Base-by-base conservation (phyloP, 2,888 invertebrate species). In the Caenorhabditis wallacei region DNA sequence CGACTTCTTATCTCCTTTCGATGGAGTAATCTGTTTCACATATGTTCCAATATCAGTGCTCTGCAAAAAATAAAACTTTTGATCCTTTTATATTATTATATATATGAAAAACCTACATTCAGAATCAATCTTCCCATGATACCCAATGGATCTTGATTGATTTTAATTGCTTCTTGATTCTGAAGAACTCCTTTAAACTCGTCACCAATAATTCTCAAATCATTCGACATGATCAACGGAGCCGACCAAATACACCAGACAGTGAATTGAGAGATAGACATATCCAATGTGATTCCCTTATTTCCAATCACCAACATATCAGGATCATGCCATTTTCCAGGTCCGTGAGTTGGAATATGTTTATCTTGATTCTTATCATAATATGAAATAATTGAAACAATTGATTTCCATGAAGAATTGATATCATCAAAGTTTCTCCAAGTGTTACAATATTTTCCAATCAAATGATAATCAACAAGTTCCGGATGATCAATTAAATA, bases 401-500 rank as follows among this genome's bases (percentile, higher is more conserved):
- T 92, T 5, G 90, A 90, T 74, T 89, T 91, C 93, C 93, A 93
- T 5, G 82, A 87, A 7, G 81, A 79, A 61, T 92, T 91, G 74
- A 93, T 93, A 85, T 93, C 93, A 48, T 90, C 92, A 79, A 92
- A 93, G 85, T 93, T 93, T 48, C 93, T 88, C 93, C 93, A 93
- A 30, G 93, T 90, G 87, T 93, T 93, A 88, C 93, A 93, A 78
- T 84, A 87, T 40, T 92, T 80, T 5, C 92, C 92, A 64, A 93
- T 92, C 22, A 88, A 85, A 10, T 85, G 84, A 88, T 93, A 93
- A 85, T 93, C 86, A 13, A 85, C 85, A 22, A 84, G 63, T 30
- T 88, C 78, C 24, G 89, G 90, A 30, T 88, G 87, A 68, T 88
- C 84, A 66, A 88, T 87, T 13, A 91, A 72, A 92, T 99, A 99